A percentile compares a stretch with the other conserved stretches of the same genome.
phyloP scores from a whole-genome alignment of 2,113 vertebrate genomes.

The Felis chaus region DNA sequence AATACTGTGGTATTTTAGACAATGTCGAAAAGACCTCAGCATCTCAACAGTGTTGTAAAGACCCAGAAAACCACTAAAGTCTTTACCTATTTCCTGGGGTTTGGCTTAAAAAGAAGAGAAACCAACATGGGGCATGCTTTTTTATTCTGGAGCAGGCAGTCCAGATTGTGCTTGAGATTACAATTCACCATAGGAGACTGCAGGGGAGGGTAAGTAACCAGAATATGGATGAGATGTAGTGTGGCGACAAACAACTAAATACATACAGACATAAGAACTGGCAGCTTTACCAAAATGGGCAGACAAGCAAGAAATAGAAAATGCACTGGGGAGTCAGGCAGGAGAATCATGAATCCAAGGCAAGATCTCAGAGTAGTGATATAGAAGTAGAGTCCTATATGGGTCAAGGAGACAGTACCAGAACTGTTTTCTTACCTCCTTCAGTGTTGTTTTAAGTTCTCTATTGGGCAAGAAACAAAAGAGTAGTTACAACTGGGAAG shows the following conservation, averaged over 20 bases:
- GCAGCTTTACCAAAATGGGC: not conserved
- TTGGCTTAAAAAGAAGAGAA: constrained; percentile 22
- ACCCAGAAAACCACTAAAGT: not conserved
- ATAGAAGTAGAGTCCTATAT: not conserved
- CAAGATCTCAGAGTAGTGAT: not conserved
- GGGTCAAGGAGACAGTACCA: not conserved
- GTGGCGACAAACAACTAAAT: not conserved
- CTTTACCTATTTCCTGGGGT: not conserved
- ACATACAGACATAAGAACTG: not conserved
- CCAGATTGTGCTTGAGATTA: not conserved
- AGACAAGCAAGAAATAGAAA: not conserved
- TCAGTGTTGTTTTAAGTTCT: not conserved
- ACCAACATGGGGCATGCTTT: not conserved
- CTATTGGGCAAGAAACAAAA: not conserved
- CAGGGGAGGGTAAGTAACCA: not conserved
- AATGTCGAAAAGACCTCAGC: not conserved
- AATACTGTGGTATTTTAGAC: not conserved
- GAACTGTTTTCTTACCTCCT: not conserved
- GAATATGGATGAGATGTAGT: not conserved
- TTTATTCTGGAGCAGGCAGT: not conserved
- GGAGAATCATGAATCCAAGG: not conserved
- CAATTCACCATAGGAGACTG: not conserved
- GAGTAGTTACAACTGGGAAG: not conserved
- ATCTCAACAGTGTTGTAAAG: not conserved
- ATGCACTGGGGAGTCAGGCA: too few relatives aligned